phyloP scores from a whole-genome alignment of 2,113 vertebrate species.

The Forbesichthys agassizii region DNA sequence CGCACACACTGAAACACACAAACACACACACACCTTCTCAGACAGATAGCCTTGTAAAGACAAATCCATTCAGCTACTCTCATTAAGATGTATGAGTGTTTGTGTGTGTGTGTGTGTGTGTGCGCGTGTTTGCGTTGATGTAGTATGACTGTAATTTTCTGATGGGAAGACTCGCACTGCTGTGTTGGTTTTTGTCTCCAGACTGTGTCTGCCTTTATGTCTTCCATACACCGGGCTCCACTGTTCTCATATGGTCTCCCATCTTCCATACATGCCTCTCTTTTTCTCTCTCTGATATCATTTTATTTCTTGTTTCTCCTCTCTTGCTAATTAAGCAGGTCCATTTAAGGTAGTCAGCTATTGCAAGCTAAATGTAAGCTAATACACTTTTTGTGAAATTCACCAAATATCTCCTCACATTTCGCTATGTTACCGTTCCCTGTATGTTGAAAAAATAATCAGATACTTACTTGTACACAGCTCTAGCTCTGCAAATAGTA shows the following conservation, averaged over 20 bases:
- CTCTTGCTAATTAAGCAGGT: neutral
- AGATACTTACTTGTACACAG: too few relatives aligned
- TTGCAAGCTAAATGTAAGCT: too few relatives aligned
- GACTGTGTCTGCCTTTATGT: too few relatives aligned
- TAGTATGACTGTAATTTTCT: slow-evolving; percentile 8
- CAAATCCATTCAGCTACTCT: slow-evolving; percentile 41
- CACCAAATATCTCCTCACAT: too few relatives aligned
- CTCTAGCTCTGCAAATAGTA: too few relatives aligned
- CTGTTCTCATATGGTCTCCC: neutral
- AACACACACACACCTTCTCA: neutral
- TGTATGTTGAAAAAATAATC: too few relatives aligned
- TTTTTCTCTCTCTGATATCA: neutral
- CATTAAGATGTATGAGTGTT: slow-evolving; percentile 22
- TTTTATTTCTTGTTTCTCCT: neutral
- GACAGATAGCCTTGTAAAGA: slow-evolving; percentile 39
- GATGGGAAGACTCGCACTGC: neutral
- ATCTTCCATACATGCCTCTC: neutral
- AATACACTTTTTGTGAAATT: too few relatives aligned
- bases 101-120: neutral
- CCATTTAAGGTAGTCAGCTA: too few relatives aligned
- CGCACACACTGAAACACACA: neutral
- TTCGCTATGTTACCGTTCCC: too few relatives aligned
- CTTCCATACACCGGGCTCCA: too few relatives aligned
- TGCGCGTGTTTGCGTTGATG: neutral
- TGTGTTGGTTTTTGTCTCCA: neutral